Percentiles rank a stretch among this genome's conserved stretches.
phyloP scores from a whole-genome alignment of 2,113 vertebrate genomes.

The Bufo bufo region DNA sequence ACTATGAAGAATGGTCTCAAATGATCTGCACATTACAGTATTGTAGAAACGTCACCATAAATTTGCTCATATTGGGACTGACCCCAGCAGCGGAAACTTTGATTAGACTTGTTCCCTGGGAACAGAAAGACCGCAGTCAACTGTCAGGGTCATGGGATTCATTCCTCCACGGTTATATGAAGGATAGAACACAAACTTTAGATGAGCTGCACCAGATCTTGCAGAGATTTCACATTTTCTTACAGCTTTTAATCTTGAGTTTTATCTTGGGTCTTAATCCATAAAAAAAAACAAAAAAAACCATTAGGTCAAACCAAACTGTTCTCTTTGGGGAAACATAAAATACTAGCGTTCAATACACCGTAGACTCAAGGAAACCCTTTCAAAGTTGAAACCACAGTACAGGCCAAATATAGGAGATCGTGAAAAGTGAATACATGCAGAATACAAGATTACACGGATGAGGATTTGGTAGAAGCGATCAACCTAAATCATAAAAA shows the following conservation, averaged over 20 bases:
- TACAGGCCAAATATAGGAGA: background rate
- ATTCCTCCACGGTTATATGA: background rate
- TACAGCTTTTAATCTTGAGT: background rate
- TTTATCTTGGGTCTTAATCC: background rate
- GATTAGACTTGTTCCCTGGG: background rate
- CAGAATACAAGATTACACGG: background rate
- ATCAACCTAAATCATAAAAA: too few species aligned
- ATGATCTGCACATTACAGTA: too few species aligned
- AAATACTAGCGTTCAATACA: background rate
- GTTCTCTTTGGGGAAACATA: background rate
- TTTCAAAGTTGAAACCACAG: background rate
- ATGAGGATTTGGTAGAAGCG: too few species aligned
- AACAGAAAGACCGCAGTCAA: background rate
- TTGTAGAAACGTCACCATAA: too few species aligned
- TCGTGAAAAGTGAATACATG: too few species aligned
- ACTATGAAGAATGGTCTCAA: too few species aligned
- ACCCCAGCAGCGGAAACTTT: background rate
- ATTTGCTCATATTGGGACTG: background rate
- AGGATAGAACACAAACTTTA: too few species aligned
- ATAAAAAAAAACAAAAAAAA: background rate
- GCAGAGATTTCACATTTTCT: slow-evolving; percentile 2
- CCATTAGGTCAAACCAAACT: background rate
- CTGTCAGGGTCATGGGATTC: background rate
- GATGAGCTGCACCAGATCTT: background rate
- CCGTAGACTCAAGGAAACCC: background rate